phyloP scores from a whole-genome alignment of 2,113 vertebrate genomes.

The Mesoclemmys tuberculata region DNA sequence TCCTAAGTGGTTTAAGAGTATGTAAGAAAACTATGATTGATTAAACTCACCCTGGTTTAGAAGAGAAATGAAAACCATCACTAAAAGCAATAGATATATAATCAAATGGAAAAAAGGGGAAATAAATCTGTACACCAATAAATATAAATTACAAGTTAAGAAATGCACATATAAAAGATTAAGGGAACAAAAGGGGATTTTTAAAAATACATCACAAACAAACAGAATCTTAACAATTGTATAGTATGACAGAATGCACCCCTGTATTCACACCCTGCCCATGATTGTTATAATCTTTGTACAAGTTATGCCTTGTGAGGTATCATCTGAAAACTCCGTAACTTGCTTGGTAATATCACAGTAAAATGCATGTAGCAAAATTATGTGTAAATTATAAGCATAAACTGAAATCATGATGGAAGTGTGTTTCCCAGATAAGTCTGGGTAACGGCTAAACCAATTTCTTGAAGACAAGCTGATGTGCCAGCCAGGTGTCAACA shows the following conservation, averaged over 20 bases:
- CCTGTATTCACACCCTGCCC: neutral
- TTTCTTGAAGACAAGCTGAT: too few relatives aligned
- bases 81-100: neutral
- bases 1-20: neutral
- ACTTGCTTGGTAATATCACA: too few relatives aligned
- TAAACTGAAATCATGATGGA: too few relatives aligned
- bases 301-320: too few relatives aligned
- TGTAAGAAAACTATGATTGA: neutral
- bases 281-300: too few relatives aligned
- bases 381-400: too few relatives aligned
- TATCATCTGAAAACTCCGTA: too few relatives aligned
- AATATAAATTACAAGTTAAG: too few relatives aligned
- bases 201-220: neutral
- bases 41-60: neutral
- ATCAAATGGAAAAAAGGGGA: neutral
- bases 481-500: too few relatives aligned
- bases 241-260: neutral
- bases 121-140: neutral
- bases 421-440: too few relatives aligned
- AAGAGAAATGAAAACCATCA: neutral
- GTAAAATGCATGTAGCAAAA: too few relatives aligned
- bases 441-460: too few relatives aligned
- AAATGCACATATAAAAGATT: neutral
- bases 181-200: neutral
- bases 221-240: neutral